Evolutionary conservation across 2,113 vertebrate species (phyloP), one percentile per base, ranked within the genome.

Genomic region (Cheilinus undulatus): DNA sequence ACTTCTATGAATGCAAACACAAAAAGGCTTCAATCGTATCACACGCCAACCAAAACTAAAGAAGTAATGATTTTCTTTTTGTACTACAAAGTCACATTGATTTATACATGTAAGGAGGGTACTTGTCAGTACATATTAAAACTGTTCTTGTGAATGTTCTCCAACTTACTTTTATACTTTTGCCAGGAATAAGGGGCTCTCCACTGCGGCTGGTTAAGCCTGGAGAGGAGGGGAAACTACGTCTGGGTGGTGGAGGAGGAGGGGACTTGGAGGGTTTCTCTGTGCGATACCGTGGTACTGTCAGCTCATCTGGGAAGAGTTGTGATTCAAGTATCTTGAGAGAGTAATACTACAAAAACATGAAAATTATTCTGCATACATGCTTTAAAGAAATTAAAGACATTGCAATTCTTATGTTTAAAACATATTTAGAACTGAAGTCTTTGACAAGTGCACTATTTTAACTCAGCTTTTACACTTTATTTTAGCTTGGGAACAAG

Each of bases 241-340:
- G 95, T 58, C 96, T 94, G 0, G 97, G 97, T 1, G 97, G 97
- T 0, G 98, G 97, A 0, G 98, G 97, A 0, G 97, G 97, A 0
- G 97, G 97, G 0, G 97, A 98, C 72, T 99, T 99, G 57, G 97
- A 99, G 13, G 97, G 97, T 84, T 99, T 99, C 90, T 99, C 97
- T 0, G 97, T 99, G 63, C 97, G 95, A 85, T 98, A 99, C 12
- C 97, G 94, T 0, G 96, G 95, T 53, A 99, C 96, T 0, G 95
- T 96, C 87, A 99, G 91, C 71, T 99, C 97, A 65, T 98, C 97
- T 95, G 74, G 36, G 50, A 65, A 74, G 13, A 27, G 24, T 59
- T 32, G 12, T 8, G 22, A 38, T 1, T 72, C 3, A 10, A 23
- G 19, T 4, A 20, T 48, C 10, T 45, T 46, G 19, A 53, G 10